Evolutionary conservation across 2,797 vertebrate species (phyloP), one percentile per base, ranked within the genome.

Genomic region (Sebastiscus albofasciatus): DNA sequence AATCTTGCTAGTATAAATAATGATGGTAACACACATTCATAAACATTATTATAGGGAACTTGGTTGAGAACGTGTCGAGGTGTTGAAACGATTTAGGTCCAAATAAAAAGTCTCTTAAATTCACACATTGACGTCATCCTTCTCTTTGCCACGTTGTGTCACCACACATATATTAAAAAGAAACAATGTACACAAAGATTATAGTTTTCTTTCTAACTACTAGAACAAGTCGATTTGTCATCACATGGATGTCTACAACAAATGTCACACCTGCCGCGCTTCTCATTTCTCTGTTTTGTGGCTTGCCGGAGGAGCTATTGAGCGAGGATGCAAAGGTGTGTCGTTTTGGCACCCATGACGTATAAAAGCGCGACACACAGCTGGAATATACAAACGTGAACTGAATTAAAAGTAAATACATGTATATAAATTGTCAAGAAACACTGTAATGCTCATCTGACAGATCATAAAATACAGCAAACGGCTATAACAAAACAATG

Each of bases 1-100:
- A 54, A 74, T 71, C 64, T 29, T 33, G 52, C 52, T 62, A 33
- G 67, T 61, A 69, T 46, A 72, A 81, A 79, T 16, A 69, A 66
- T 29, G 9, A 65, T 1, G 12, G 58, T 52, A 54, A 83, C 20
- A 54, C 52, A 59, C 29, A 36, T 72, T 69, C 61, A 34, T 65
- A 64, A 36, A 77, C 56, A 49, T 71, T 84, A 52, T 74, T 59
- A 13, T 2, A 52, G 13, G 24, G 56, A 67, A 55, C 36, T 68
- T 22, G 20, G 42, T 60, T 33, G 52, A 55, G n/a, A 64, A 18
- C 2, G 18, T 64, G 27, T 67, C 67, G 24, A 80, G 65, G 36
- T 65, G 22, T 26, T 76, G 27, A 76, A 73, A 71, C 54, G 10
- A 67, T 72, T 24, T 24, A 52, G 27, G 18, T 58, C 5, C 10